Percentiles rank a stretch among this genome's conserved stretches.
phyloP scores from a whole-genome alignment of 1,140 invertebrate genomes.

The Apolygus lucorum region DNA sequence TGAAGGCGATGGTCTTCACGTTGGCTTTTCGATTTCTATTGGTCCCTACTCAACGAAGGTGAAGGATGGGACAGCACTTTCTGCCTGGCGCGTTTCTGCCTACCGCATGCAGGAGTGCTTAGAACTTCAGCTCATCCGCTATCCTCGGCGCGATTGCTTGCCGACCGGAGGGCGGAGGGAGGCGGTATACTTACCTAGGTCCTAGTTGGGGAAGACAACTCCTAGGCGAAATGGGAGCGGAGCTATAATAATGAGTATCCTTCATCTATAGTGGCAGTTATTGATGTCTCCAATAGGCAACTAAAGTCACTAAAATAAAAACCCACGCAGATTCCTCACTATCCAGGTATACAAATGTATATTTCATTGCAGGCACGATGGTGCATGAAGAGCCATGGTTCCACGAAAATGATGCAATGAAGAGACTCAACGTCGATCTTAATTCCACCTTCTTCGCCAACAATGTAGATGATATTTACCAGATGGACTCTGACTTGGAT shows the following conservation, averaged over 20 bases:
- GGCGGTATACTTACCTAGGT: no score
- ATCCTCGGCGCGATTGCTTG: no score
- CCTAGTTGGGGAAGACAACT: no score
- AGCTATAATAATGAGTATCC: neutral
- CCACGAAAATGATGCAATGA: neutral
- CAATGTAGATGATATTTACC: neutral
- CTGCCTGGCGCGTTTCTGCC: no score
- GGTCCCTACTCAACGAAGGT: no score
- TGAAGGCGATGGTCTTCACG: no score
- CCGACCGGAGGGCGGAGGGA: no score
- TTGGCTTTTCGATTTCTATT: no score
- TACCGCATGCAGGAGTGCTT: no score
- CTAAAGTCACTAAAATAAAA: neutral
- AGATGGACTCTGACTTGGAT: neutral
- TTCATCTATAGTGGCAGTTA: neutral
- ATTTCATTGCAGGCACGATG: neutral
- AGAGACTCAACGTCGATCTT: neutral
- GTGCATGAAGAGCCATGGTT: slow-evolving; percentile 1
- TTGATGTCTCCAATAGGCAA: neutral
- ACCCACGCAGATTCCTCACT: no score
- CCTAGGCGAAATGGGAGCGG: neutral
- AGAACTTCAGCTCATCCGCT: no score
- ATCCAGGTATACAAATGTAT: neutral
- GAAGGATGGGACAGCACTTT: no score
- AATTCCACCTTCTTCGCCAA: neutral